Base-by-base conservation (phyloP, 2,113 vertebrate genomes). In the Ammospiza nelsoni region DNA sequence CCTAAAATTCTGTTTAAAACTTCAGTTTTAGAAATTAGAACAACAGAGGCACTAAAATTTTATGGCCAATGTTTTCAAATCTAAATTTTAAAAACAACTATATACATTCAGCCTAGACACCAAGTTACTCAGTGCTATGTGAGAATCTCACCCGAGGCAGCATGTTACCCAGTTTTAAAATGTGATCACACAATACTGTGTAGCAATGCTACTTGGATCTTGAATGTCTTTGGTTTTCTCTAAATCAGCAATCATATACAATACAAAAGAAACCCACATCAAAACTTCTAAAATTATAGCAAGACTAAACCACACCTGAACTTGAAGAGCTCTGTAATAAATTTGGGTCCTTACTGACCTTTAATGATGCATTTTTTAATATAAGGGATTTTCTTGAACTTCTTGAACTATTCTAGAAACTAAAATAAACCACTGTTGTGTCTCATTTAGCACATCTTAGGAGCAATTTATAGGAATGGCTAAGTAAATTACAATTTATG, bases 271-370 rank as follows among this genome's bases (percentile, higher is more conserved):
- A 77, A 80, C 17, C 43, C 62, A 66, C 3, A 14, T 29, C 29
- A 68, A 79, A 57, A 19, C 7, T 21, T 80, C 46, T 35, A 51
- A 61, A 95, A 68, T 25, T 35, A 3, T 27, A 94, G 76, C 54
- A 91, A 84, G 62, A 84, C 55, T 85, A 91, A 87, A 16, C 1
- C 27, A 77, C 46, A n/a, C 63, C 83, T 92, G 85, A 96, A 91
- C 39, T 95, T 93, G 35, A 76, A 79, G 25, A 73, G 61, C 27
- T 88, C 55, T 48, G 44, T 90, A 96, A 92, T 81, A 95, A 87
- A 90, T 76, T 61, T 74, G 81, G 35, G 63, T 89, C 84, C 92
- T 94, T 92, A 93, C 83, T 72, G 66, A 37, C 39, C 27, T 35
- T 39, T 81, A 76, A 35, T 49, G 24, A 66, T 28, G 2, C 35